Percentiles rank a stretch among this genome's conserved stretches.
Conservation (phyloP, 2,113 vertebrate species). For the Mastomys natalensis region DNA sequence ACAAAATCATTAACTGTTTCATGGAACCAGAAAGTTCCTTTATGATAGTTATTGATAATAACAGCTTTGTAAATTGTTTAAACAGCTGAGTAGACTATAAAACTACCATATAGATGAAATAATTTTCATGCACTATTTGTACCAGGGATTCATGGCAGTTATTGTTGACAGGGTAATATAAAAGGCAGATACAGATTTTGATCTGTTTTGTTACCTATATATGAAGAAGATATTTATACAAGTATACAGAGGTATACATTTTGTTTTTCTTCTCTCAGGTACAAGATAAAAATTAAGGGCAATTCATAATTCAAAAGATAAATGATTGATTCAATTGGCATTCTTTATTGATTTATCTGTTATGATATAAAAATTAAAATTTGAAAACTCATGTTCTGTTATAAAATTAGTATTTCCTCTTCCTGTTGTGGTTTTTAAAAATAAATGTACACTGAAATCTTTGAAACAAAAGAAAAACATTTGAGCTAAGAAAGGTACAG, state of each 20-base stretch:
- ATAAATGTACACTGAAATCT: too few relatives aligned
- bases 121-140: background rate
- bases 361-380: background rate
- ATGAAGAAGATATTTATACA: background rate
- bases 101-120: background rate
- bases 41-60: background rate
- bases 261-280: background rate
- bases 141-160: background rate
- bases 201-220: background rate
- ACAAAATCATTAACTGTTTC: slow-evolving; percentile 11
- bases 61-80: background rate
- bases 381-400: background rate
- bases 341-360: background rate
- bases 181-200: background rate
- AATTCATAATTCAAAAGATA: background rate
- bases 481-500: background rate
- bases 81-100: background rate
- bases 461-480: background rate
- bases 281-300: slow-evolving; percentile 4
- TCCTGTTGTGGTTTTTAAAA: background rate
- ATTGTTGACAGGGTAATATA: background rate
- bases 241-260: too few relatives aligned
- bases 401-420: background rate
- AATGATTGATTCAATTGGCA: background rate
- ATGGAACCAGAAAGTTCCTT: background rate